phyloP scores from a whole-genome alignment of 1,140 invertebrate genomes.

The Orussus abietinus region DNA sequence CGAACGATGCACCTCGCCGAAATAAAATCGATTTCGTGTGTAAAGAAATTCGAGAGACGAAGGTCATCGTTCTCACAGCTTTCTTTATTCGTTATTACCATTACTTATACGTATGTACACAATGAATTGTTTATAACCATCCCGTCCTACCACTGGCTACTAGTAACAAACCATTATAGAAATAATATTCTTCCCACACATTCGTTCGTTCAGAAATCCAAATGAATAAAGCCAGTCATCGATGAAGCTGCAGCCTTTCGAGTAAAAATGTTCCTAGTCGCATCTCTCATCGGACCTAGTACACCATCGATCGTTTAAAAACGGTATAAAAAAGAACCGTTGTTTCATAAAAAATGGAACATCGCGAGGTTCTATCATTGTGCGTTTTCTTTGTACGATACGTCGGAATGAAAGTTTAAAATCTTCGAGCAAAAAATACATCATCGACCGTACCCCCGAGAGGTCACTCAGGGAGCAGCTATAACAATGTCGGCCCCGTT shows the following conservation, averaged over 20 bases:
- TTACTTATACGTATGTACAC: constrained; percentile 45
- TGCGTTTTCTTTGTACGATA: too few relatives aligned
- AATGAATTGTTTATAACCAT: constrained; percentile 41
- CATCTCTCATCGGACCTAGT: constrained; percentile 18
- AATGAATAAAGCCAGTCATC: constrained; percentile 25
- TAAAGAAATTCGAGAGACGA: too few relatives aligned
- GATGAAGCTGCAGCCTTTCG: constrained; percentile 21
- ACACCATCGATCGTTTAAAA: constrained; percentile 8
- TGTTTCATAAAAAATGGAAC: constrained; percentile 10
- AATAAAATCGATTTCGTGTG: too few relatives aligned
- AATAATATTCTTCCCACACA: constrained; percentile 11
- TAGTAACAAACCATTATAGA: constrained; percentile 25
- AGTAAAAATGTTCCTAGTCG: constrained; percentile 24
- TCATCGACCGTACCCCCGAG: too few relatives aligned
- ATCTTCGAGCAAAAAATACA: too few relatives aligned
- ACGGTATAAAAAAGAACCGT: constrained; percentile 15
- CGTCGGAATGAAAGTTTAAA: too few relatives aligned
- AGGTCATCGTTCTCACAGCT: constrained; percentile 42
- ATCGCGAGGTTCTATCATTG: too few relatives aligned
- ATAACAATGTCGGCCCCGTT: neutral
- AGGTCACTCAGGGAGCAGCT: constrained; percentile 3
- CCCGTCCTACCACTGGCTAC: constrained; percentile 26
- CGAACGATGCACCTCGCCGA: too few relatives aligned
- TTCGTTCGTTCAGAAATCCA: constrained; percentile 20
- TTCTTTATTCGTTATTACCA: constrained; percentile 41